Evolutionary conservation across 1,140 invertebrate species (phyloP).

Genomic region (Lamellibrachia luymesi): DNA sequence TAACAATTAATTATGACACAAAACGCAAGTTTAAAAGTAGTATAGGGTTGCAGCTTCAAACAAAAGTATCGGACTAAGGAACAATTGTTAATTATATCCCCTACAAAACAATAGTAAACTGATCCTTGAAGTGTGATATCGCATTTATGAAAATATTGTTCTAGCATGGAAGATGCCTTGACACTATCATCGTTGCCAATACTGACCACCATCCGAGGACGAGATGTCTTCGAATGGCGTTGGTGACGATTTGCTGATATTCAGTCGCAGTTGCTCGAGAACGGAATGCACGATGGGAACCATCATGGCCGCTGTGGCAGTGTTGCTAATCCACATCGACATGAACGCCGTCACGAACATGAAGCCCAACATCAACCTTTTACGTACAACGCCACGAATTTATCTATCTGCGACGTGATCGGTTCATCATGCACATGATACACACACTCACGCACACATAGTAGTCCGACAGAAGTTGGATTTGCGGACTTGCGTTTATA

Average conservation of each 20-base stretch:
- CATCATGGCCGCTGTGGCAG: slow-evolving; percentile 64
- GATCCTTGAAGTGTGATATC: too few relatives aligned
- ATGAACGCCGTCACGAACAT: slow-evolving; percentile 76
- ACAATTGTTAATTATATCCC: too few relatives aligned
- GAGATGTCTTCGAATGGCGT: neutral
- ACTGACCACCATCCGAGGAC: too few relatives aligned
- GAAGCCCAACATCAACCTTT: slow-evolving; percentile 60
- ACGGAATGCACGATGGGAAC: slow-evolving; percentile 56
- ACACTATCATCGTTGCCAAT: neutral
- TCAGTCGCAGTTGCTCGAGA: slow-evolving; percentile 30
- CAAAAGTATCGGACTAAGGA: too few relatives aligned
- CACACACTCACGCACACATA: too few relatives aligned
- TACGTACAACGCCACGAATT: neutral
- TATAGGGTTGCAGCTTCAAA: too few relatives aligned
- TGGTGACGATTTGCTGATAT: neutral
- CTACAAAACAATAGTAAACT: too few relatives aligned
- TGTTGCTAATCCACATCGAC: slow-evolving; percentile 84
- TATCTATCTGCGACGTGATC: too few relatives aligned
- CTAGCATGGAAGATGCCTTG: neutral
- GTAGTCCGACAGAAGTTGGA: too few relatives aligned
- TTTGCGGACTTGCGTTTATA: slow-evolving; percentile 41
- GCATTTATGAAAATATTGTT: too few relatives aligned
- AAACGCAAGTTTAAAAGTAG: too few relatives aligned
- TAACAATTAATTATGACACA: too few relatives aligned
- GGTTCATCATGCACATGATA: neutral